Evolutionary conservation across 2,888 invertebrate genomes (phyloP).

Genomic region (Tipula lateralis): DNA sequence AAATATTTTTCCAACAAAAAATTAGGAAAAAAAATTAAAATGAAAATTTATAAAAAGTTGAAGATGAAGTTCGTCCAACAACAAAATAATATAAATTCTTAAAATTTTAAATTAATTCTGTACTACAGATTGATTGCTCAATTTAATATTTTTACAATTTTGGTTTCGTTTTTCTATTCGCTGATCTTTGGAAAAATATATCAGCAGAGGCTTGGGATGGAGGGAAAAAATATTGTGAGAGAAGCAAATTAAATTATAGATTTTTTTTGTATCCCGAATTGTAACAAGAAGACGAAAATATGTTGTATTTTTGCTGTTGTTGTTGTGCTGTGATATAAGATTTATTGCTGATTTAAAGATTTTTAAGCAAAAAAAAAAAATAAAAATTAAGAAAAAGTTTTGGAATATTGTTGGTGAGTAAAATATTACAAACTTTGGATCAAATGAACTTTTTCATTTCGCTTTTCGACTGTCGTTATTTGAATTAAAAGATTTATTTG

Average conservation of each 20-base stretch:
- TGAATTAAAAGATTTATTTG: neutral
- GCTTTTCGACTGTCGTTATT: neutral
- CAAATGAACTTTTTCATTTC: neutral
- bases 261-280: neutral
- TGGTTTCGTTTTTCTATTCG: neutral
- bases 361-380: neutral
- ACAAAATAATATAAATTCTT: neutral
- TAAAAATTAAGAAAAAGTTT: neutral
- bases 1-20: neutral
- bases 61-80: neutral
- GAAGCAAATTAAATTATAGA: neutral
- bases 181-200: neutral
- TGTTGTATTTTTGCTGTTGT: neutral
- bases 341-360: conserved; percentile 2
- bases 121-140: neutral
- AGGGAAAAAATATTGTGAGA: neutral
- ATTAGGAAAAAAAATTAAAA: neutral
- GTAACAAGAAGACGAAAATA: neutral
- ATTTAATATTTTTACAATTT: neutral
- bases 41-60: neutral
- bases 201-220: neutral
- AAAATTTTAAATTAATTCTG: neutral
- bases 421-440: neutral
- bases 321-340: neutral
- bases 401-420: neutral